A percentile compares a stretch with the other conserved stretches of the same genome.
phyloP scores from a whole-genome alignment of 2,113 vertebrate genomes.

The Microtus oregoni region DNA sequence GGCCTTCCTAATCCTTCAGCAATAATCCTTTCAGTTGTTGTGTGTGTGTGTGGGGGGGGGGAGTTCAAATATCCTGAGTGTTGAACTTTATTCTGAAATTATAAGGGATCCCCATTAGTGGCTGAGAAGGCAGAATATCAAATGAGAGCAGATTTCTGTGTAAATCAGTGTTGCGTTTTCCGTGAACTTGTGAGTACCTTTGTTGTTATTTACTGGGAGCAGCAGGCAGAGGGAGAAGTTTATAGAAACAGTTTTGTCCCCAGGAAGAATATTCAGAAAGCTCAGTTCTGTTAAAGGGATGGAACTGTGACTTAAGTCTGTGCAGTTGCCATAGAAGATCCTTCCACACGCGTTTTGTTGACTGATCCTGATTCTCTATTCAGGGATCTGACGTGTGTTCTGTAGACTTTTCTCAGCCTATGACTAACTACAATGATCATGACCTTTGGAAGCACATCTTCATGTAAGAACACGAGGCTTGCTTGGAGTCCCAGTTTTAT shows the following conservation, averaged over 20 bases:
- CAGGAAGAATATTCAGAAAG: constrained; percentile 64
- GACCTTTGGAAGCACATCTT: constrained; percentile 46
- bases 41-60: constrained; percentile 30
- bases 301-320: constrained; percentile 66
- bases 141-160: constrained; percentile 69
- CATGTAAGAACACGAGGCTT: constrained; percentile 35
- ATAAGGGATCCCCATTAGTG: constrained; percentile 63
- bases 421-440: constrained; percentile 55
- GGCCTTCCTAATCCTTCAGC: constrained; percentile 44
- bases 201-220: constrained; percentile 47
- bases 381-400: constrained; percentile 31
- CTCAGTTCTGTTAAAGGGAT: constrained; percentile 29
- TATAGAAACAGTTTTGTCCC: constrained; percentile 71
- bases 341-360: constrained; percentile 38
- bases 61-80: constrained; percentile 55
- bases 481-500: constrained; percentile 11
- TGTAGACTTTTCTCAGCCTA: constrained; percentile 48
- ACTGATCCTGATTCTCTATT: constrained; percentile 46
- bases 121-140: constrained; percentile 59
- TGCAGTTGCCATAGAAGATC: constrained; percentile 46
- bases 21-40: constrained; percentile 57
- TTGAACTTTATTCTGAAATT: constrained; percentile 62
- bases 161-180: constrained; percentile 70
- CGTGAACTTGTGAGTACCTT: constrained; percentile 61
- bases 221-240: constrained; percentile 24